Evolutionary conservation across 2,888 invertebrate species (phyloP), one percentile per base, ranked within the genome.

Genomic region (Drosophila gaucha): DNA sequence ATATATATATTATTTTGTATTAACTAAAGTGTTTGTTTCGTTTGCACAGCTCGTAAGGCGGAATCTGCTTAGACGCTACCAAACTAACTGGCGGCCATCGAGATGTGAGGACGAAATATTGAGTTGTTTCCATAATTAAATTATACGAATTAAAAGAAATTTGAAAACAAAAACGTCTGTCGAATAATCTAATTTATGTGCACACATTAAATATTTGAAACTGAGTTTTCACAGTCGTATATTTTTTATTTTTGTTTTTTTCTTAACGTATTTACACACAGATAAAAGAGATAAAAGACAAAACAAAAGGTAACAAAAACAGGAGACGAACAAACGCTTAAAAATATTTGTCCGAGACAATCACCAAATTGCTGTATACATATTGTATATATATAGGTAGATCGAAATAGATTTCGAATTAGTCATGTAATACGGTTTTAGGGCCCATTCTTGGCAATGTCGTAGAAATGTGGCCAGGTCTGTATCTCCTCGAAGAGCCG

Each of bases 401-500:
- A 43, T 6, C 31, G 41, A 52, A 67, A 12, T 14, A 16, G 49
- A 30, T 24, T 50, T 28, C 20, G 12, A 24, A 20, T 20, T 2
- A 56, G 62, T 55, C 63, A 67, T 67, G 60, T 38, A 18, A 16
- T 18, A 20, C 6, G 16, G 18, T 47, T 22, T 41, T 64, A 44
- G 6, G 43, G 44, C 3, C 44, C 59, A 22, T 72, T 69, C 43
- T 89, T 74, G 3, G 79, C 89, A 6, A 89, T 70, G 39, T 86
- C 80, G 47, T 71, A 80, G 66, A 90, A 94, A 75, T 93, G 92
- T 0, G 92, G 89, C 94, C 94, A 94, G 0, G 91, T 92, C 80
- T 93, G 91, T 14, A 94, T 92, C 84, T 94, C 93, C 35, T 92
- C 91, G 68, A 89, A 93, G 1, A 94, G 80, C 35, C 85, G 86